Conservation (phyloP, 2,113 vertebrate species). For the Xiphophorus hellerii region DNA sequence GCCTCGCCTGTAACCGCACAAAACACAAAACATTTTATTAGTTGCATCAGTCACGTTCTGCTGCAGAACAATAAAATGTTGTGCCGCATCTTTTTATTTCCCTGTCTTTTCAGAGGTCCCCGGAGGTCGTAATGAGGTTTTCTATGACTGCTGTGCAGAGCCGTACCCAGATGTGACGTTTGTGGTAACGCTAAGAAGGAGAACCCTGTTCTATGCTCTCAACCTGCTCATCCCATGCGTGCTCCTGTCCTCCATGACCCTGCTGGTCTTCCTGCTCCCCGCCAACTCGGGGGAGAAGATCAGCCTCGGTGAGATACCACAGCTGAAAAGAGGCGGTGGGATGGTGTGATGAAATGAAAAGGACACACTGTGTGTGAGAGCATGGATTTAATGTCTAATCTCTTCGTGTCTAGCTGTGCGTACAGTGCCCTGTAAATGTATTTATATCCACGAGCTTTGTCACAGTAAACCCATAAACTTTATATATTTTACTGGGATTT, state of each 20-base stretch:
- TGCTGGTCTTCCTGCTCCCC: constrained; percentile 72
- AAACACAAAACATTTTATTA: not conserved
- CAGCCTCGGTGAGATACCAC: constrained; percentile 71
- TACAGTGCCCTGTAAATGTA: not conserved
- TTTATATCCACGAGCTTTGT: not conserved
- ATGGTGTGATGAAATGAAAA: not conserved
- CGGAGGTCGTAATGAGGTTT: constrained; percentile 71
- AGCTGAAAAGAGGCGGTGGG: not conserved
- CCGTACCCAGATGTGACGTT: constrained; percentile 76
- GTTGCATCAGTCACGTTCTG: not conserved
- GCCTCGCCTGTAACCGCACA: not conserved
- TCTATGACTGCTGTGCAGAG: constrained; percentile 76
- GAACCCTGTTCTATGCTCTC: constrained; percentile 76
- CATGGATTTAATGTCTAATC: not conserved
- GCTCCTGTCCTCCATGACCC: constrained; percentile 78
- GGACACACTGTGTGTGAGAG: not conserved
- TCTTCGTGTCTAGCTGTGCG: not conserved
- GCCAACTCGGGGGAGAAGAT: constrained; percentile 78
- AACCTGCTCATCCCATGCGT: constrained; percentile 77
- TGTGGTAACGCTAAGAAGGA: constrained; percentile 70
- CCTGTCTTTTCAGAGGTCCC: constrained; percentile 63
- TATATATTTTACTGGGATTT: not conserved
- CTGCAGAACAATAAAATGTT: not conserved
- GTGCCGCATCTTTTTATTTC: constrained; percentile 1
- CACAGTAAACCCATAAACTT: not conserved